Conservation (phyloP, 2,888 invertebrate genomes). For the Choreutis nemorana region DNA sequence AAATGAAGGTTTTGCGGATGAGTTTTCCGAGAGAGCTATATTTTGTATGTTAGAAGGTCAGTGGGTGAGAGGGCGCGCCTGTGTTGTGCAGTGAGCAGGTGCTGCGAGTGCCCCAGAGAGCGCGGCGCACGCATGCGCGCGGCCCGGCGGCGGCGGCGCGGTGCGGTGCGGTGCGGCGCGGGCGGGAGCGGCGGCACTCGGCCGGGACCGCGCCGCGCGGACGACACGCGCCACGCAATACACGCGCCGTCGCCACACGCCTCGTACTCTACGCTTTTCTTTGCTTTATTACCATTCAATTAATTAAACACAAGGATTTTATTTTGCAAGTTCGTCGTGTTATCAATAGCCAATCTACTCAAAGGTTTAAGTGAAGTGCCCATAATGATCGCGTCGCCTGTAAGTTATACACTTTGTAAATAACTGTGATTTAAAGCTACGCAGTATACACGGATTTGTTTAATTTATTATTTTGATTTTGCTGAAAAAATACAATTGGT, state of each 20-base stretch:
- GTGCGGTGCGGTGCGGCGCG: constrained; percentile 5
- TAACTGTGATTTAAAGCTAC: too few species aligned
- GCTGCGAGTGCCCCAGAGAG: not conserved
- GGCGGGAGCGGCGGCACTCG: constrained; percentile 7
- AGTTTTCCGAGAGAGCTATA: not conserved
- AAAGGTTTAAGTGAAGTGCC: too few species aligned
- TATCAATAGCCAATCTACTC: constrained; percentile 8
- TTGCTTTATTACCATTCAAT: not conserved
- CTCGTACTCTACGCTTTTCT: constrained; percentile 3
- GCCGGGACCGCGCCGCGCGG: constrained; percentile 7
- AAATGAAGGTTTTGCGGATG: too few species aligned
- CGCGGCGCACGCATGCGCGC: not conserved
- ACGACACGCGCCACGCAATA: constrained; percentile 1
- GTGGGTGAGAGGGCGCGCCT: not conserved
- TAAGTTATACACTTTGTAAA: too few species aligned
- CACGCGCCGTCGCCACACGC: constrained; percentile 7
- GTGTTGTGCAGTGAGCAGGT: not conserved
- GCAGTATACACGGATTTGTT: too few species aligned
- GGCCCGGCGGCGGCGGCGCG: constrained; percentile 5
- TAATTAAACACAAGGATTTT: constrained; percentile 2
- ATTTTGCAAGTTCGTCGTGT: constrained; percentile 3
- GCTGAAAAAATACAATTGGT: too few species aligned
- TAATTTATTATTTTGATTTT: too few species aligned
- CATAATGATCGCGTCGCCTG: constrained; percentile 7
- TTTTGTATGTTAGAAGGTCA: not conserved